Evolutionary conservation across 2,888 invertebrate genomes (phyloP).

Genomic region (Acanthosepion lycidas): DNA sequence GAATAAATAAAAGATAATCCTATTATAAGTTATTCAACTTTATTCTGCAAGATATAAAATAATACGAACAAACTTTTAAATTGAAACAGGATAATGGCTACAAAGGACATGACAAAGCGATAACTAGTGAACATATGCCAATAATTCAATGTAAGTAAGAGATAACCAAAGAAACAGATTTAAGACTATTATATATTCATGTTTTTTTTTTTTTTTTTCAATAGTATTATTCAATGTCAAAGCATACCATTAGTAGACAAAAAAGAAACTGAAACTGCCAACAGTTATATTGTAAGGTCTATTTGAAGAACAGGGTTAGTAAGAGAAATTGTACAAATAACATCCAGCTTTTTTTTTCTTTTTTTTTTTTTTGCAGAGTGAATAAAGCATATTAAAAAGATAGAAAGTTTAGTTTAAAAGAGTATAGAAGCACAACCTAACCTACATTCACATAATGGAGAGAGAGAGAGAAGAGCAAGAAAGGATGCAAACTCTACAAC

Average conservation of each 20-base stretch:
- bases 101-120: too few relatives aligned
- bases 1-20: not conserved
- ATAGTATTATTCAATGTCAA: not conserved
- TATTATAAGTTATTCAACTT: too few relatives aligned
- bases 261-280: not conserved
- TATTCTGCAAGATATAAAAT: too few relatives aligned
- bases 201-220: not conserved
- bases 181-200: not conserved
- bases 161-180: not conserved
- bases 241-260: not conserved
- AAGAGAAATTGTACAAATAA: not conserved
- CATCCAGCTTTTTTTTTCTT: not conserved
- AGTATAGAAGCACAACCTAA: not conserved
- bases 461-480: not conserved
- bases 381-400: conserved; percentile 9
- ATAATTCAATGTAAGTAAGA: not conserved
- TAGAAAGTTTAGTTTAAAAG: not conserved
- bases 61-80: too few relatives aligned
- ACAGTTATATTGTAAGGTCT: not conserved
- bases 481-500: not conserved
- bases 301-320: not conserved
- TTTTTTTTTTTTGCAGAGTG: not conserved
- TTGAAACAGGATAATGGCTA: too few relatives aligned
- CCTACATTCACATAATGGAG: not conserved
- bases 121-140: not conserved